These are phyloP conservation scores for Ammodytes marinus DNA, from an alignment of 2,113 vertebrate genomes.

Conservation along the genomic window DNA sequence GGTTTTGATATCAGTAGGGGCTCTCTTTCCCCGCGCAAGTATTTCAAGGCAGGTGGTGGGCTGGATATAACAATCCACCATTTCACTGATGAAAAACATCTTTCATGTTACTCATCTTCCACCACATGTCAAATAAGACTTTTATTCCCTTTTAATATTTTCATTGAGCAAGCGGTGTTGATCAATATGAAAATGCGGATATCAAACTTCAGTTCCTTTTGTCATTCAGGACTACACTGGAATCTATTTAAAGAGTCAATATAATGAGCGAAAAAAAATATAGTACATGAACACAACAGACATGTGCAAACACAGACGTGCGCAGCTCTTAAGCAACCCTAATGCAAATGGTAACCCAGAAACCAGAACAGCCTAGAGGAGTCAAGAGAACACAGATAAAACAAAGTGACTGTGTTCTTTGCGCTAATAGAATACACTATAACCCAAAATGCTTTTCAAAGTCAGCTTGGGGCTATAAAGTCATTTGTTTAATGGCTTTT, in stretches of 20 bases:
- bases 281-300: slow-evolving; percentile 20
- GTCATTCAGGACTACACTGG: not conserved
- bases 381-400: slow-evolving; percentile 58
- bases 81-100: not conserved
- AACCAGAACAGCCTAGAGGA: slow-evolving; percentile 67
- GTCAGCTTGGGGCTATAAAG: slow-evolving; percentile 80
- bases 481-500: slow-evolving; percentile 84
- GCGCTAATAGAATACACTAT: slow-evolving; percentile 66
- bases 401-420: slow-evolving; percentile 82
- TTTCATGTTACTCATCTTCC: not conserved
- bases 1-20: slow-evolving; percentile 43
- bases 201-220: slow-evolving; percentile 12
- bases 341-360: slow-evolving; percentile 71
- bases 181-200: not conserved
- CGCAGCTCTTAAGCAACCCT: slow-evolving; percentile 27
- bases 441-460: slow-evolving; percentile 77
- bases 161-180: not conserved
- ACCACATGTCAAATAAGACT: not conserved
- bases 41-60: not conserved
- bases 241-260: slow-evolving; percentile 21
- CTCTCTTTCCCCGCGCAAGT: not conserved
- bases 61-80: not conserved
- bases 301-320: not conserved
- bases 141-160: slow-evolving; percentile 18
- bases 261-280: not conserved